Percentiles rank a stretch among this genome's conserved stretches.
phyloP scores from a whole-genome alignment of 2,888 invertebrate genomes.

The Carabus problematicus region DNA sequence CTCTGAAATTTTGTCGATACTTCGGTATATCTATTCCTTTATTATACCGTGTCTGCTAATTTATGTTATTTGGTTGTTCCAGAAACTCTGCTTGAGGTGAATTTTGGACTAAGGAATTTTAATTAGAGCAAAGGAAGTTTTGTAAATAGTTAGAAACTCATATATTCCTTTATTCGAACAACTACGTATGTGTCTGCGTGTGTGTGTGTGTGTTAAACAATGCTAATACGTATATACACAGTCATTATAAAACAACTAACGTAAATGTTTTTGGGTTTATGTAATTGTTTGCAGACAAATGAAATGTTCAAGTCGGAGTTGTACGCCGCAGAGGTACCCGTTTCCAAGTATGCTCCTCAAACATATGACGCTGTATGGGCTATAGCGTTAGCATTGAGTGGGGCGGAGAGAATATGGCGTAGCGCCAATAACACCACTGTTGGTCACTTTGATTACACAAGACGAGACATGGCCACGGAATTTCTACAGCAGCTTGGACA shows the following conservation, averaged over 20 bases:
- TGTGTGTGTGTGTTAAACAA: no score
- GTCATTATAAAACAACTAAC: no score
- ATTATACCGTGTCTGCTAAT: no score
- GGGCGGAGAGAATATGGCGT: constrained; percentile 68
- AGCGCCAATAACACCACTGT: constrained; percentile 59
- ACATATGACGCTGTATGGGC: constrained; percentile 94
- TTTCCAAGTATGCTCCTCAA: constrained; percentile 77
- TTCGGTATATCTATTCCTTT: no score
- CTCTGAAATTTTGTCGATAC: no score
- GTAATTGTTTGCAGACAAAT: constrained; percentile 64
- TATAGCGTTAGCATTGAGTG: constrained; percentile 78
- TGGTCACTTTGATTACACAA: constrained; percentile 74
- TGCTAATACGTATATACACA: no score
- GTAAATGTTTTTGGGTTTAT: background rate
- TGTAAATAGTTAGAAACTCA: background rate
- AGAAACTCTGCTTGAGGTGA: no score
- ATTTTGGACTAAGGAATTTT: background rate
- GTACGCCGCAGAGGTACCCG: constrained; percentile 45
- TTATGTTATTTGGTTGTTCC: no score
- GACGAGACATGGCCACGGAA: constrained; percentile 74
- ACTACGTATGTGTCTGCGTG: no score
- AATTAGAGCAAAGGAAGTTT: background rate
- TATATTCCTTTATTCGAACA: background rate
- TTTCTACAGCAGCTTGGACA: constrained; percentile 75
- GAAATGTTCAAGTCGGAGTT: constrained; percentile 67